Percentiles rank a stretch among this genome's conserved stretches.
These are phyloP conservation scores for Falco concolor DNA, from an alignment of 2,797 vertebrate species.

Conservation along the genomic window DNA sequence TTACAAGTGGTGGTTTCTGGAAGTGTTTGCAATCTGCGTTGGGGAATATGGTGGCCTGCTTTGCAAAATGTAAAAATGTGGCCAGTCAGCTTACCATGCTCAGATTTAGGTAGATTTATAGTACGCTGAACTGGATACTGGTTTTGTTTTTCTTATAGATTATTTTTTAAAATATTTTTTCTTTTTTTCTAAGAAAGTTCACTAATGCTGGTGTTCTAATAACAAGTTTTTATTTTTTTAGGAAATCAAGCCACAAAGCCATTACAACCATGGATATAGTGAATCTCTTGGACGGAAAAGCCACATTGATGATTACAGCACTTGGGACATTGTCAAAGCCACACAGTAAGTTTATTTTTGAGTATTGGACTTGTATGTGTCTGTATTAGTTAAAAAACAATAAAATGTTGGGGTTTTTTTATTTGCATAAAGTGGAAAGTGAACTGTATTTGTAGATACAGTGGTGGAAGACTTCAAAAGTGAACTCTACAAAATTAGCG, in stretches of 20 bases:
- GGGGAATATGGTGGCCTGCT: not conserved
- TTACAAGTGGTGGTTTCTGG: not conserved
- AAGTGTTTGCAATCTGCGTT: not conserved
- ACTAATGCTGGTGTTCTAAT: not conserved
- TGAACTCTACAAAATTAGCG: not conserved
- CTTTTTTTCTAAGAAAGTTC: not conserved
- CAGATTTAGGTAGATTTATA: not conserved
- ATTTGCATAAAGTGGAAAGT: not conserved
- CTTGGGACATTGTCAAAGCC: constrained; percentile 99
- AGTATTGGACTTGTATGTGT: not conserved
- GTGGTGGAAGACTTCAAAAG: not conserved
- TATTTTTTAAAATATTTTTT: not conserved
- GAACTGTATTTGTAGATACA: not conserved
- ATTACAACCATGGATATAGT: constrained; percentile 94
- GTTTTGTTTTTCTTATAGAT: not conserved
- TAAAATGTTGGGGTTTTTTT: not conserved
- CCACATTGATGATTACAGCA: constrained; percentile 97
- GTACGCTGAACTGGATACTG: not conserved
- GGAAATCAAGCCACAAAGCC: constrained; percentile 95
- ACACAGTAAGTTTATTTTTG: constrained; percentile 87
- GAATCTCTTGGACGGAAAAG: constrained; percentile 90
- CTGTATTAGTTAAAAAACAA: not conserved
- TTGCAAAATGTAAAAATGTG: not conserved
- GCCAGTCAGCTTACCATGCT: not conserved
- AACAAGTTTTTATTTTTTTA: constrained; percentile 58